Evolutionary conservation across 2,113 vertebrate genomes (phyloP), one percentile per base, ranked within the genome.

Genomic region (Pipa parva): DNA sequence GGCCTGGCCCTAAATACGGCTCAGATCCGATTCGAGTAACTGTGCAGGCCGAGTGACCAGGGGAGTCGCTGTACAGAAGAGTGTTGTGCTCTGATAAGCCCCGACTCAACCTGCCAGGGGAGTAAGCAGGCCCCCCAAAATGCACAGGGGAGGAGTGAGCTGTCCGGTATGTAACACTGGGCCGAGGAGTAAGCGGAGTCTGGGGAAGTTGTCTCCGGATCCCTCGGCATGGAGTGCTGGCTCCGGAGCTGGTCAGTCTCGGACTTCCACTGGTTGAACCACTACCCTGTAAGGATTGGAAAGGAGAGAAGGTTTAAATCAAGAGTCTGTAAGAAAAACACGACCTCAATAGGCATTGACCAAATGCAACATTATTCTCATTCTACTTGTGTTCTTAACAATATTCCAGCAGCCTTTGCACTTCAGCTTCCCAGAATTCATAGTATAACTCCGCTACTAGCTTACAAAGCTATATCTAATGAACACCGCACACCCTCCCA

Each of bases 181-280:
- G 95, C 7, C 93, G 92, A 6, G 93, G 93, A 65, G 91, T 95
- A 75, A 91, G 84, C 28, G 93, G 93, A 55, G 91, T 96, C 90
- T 93, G 93, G 59, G 95, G 95, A 72, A 97, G 92, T 87, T 95
- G 94, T 78, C 95, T 92, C 77, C 94, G 93, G 80, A 92, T 91
- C 63, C 90, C 83, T 3, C 88, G 90, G 83, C 90, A 92, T 1
- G 93, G 89, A 64, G 91, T 93, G 87, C 93, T 94, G 84, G 88
- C 90, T 86, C 88, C 89, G 81, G 92, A 94, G 83, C 87, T 91
- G 74, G 88, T 85, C 84, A 85, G 82, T 88, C 89, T 83, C 68
- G 87, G 91, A 87, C 92, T 92, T 82, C 88, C 92, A 71, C 89
- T 93, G 90, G 87, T 88, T 73, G 92, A 95, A 86, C 93, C 93